Percentiles rank a stretch among this genome's conserved stretches.
phyloP scores from a whole-genome alignment of 1,140 invertebrate genomes.

The Asbolus verrucosus region DNA sequence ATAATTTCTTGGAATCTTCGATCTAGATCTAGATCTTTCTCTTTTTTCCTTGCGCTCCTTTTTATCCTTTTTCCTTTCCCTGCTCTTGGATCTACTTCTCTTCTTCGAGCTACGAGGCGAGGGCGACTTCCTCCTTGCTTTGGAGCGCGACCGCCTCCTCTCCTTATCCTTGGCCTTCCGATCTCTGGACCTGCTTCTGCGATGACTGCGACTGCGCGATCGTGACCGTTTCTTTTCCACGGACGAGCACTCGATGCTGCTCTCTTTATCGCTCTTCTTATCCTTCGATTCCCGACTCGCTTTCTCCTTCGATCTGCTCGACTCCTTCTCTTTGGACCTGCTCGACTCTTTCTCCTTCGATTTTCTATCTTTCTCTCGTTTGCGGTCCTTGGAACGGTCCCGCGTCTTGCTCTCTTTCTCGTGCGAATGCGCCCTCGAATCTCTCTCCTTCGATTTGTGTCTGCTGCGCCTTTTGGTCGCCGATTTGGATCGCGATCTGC shows the following conservation, averaged over 20 bases:
- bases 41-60: conserved; percentile 56
- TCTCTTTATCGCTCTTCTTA: conserved; percentile 60
- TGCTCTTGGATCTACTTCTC: conserved; percentile 56
- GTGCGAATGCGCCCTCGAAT: conserved; percentile 61
- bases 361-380: conserved; percentile 59
- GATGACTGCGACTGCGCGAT: conserved; percentile 64
- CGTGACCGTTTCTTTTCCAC: conserved; percentile 59
- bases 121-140: conserved; percentile 51
- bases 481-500: conserved; percentile 52
- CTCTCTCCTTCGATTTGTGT: conserved; percentile 49
- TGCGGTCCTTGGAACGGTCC: conserved; percentile 5
- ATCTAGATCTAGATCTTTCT: conserved; percentile 56
- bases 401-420: conserved; percentile 20
- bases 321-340: conserved; percentile 64
- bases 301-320: conserved; percentile 61
- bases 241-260: conserved; percentile 51
- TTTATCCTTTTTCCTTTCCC: conserved; percentile 56
- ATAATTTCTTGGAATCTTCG: conserved; percentile 67
- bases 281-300: conserved; percentile 62
- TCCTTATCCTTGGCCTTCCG: conserved; percentile 65
- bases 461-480: conserved; percentile 57
- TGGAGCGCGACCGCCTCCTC: conserved; percentile 66
- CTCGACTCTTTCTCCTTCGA: conserved; percentile 62
- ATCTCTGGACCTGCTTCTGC: conserved; percentile 64
- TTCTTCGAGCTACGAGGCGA: conserved; percentile 52